Conservation (phyloP, 1,140 invertebrate genomes). For the Dryas iulia region DNA sequence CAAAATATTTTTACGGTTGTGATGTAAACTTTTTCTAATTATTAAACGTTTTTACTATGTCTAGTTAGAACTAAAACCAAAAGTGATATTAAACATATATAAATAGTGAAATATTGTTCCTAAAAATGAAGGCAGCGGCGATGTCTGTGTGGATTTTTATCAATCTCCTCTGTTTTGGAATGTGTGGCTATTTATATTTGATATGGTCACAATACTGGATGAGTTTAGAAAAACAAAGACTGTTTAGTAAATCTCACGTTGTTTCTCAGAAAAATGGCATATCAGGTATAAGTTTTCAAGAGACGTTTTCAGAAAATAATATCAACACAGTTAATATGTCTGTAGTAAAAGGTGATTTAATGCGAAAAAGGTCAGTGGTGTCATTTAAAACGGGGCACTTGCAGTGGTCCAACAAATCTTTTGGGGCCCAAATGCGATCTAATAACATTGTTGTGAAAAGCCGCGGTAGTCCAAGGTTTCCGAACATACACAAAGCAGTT, state of each 20-base stretch:
- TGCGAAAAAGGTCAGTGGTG: constrained; percentile 57
- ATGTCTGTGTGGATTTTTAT: constrained; percentile 86
- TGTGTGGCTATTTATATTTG: constrained; percentile 86
- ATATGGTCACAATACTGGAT: constrained; percentile 87
- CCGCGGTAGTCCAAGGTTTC: constrained; percentile 80
- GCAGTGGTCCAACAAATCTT: constrained; percentile 43
- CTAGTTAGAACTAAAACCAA: not conserved
- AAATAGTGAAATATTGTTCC: constrained; percentile 1
- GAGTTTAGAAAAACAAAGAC: constrained; percentile 78
- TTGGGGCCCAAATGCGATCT: constrained; percentile 37
- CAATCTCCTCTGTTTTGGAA: constrained; percentile 85
- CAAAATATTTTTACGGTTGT: constrained; percentile 21
- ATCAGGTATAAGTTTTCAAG: constrained; percentile 46
- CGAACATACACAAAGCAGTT: constrained; percentile 78
- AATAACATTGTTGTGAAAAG: constrained; percentile 59
- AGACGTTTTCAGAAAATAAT: constrained; percentile 49
- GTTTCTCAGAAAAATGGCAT: constrained; percentile 42
- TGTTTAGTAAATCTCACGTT: constrained; percentile 63
- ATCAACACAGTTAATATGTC: constrained; percentile 41
- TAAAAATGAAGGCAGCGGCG: constrained; percentile 82
- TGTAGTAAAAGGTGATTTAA: constrained; percentile 33
- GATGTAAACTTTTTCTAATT: constrained; percentile 8
- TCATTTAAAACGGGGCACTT: constrained; percentile 45
- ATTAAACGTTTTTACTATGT: constrained; percentile 6
- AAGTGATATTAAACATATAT: not conserved